Conservation (phyloP, 2,888 invertebrate species). For the Octonoba sinensis region DNA sequence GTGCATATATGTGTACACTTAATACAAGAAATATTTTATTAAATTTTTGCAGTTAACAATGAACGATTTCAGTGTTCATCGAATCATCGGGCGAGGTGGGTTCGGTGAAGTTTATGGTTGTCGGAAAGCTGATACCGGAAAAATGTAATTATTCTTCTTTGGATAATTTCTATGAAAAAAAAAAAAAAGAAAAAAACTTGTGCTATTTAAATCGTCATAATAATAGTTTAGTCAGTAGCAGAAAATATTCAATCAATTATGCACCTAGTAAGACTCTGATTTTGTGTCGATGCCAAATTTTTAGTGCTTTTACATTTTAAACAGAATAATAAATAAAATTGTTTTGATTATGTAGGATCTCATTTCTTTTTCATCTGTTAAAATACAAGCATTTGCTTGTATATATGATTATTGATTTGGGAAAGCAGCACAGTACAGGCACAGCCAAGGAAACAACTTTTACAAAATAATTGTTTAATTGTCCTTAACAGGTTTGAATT, state of each 20-base stretch:
- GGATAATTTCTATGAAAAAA: neutral
- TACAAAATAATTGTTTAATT: no score
- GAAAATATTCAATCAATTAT: neutral
- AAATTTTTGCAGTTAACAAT: constrained; percentile 85
- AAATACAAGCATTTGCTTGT: no score
- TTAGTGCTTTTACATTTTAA: no score
- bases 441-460: no score
- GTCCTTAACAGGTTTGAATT: no score
- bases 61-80: constrained; percentile 99
- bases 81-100: constrained; percentile 98
- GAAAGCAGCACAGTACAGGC: no score
- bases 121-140: constrained; percentile 98
- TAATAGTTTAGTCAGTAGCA: neutral
- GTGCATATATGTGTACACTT: neutral
- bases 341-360: no score
- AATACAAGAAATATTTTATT: no score
- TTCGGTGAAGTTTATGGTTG: constrained; percentile 99
- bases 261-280: neutral
- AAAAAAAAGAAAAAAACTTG: neutral
- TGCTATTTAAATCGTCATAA: neutral
- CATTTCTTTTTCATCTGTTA: no score
- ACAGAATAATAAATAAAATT: no score
- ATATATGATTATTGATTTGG: no score
- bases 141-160: constrained; percentile 79
- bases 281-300: neutral